Base-by-base conservation (phyloP, 1,140 invertebrate genomes). In the Colletes latitarsis region DNA sequence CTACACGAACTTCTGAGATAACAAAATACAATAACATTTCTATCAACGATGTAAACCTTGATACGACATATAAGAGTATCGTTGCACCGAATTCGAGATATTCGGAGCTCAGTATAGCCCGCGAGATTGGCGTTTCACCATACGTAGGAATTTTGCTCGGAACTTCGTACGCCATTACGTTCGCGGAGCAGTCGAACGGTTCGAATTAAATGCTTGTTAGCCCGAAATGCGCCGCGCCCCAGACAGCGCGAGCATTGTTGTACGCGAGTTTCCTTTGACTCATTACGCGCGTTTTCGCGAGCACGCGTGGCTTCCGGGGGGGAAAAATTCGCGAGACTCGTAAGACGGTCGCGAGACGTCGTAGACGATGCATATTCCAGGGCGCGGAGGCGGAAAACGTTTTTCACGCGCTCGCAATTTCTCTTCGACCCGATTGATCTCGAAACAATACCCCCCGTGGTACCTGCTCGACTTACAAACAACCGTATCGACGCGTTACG, bases 391-490 rank as follows among this genome's bases (percentile, higher is more conserved):
- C 14, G 52, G 8, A 57, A 17, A 58, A 66, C 41, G 39, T 67
- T 68, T 19, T 52, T 68, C 63, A 68, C 74, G 74, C 57, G 19
- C 63, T n/a, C 14, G 49, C 74, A 57, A 76, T 76, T 76, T 67
- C 63, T 76, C 30, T 30, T 46, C 19, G 3, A 3, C 14, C 3
- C 19, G 41, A 67, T 76, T 76, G 74, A 76, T 76, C 74, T 68
- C 19, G 46, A 46, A 68, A 67, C 74, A 64, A 68, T 63, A 58
- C 49, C 10, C 6, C 53, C 52, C 52, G 52, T 41, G 9, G 43
- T 21, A 12, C n/a, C 73, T 57, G 63, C 63, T 76, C 68, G 74
- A 76, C 41, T 67, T 68, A 76, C 74, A 76, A 76, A 76, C 57
- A 66, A 66, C 62, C 49, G 62, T 57, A 76, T 57, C 52, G 74